Evolutionary conservation across 2,888 invertebrate genomes (phyloP), one percentile per base, ranked within the genome.

Genomic region (Oscheius sp.): DNA sequence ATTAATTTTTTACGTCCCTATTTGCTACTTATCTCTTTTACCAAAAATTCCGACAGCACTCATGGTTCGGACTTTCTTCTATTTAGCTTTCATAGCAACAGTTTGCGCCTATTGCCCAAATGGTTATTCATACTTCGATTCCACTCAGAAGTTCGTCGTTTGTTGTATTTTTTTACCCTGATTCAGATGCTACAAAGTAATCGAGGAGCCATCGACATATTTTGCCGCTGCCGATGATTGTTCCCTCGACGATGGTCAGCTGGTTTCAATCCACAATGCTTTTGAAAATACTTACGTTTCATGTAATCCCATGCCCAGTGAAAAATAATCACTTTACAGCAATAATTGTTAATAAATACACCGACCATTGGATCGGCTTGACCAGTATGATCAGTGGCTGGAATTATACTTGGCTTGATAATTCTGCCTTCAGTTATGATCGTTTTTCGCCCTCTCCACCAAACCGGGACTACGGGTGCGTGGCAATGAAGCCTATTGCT

Each of bases 311-410:
- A 35, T 35, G n/a, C n/a, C n/a, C 21, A 27, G 21, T 29, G 2
- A 9, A 16, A 16, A 1, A 9, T 27, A 49, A 25, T 25, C 1
- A 5, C 27, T 13, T 9, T 2, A 58, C 1, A 29, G 27, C 7
- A 2, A 2, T 9, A 21, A 27, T 25, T 21, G 25, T 12, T 12
- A 23, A 35, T 35, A 35, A 35, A 35, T 35, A 35, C 35, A 9
- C 35, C 5, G 35, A 35, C 9, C 35, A 35, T 18, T 53, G 53
- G 25, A 23, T 53, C 53, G 53, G 53, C 2, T 25, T 53, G 21
- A 53, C 53, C 12, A 53, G 23, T 12, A 12, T 53, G 53, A 53
- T 53, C n/a, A 23, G 25, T 21, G 53, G 53, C 53, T 53, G 53
- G 53, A 25, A 53, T 23, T 53, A 25, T 21, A 23, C 53, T 21